Base-by-base conservation (phyloP, 2,797 vertebrate species). In the Sebastes minor region DNA sequence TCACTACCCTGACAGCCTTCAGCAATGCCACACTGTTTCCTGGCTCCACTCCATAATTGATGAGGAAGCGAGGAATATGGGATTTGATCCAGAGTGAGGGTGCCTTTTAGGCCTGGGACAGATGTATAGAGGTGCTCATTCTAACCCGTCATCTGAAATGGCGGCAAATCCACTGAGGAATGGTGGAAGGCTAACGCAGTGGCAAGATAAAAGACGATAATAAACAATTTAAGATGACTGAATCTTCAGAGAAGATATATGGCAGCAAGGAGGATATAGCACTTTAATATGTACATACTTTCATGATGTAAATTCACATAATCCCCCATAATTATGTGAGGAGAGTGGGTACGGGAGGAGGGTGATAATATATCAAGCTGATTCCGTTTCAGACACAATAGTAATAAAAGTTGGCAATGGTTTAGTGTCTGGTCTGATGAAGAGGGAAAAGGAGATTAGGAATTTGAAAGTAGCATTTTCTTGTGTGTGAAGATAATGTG, bases 1-100 rank as follows among this genome's bases (percentile, higher is more conserved):
- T 91, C 83, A 71, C 78, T 61, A 69, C 56, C 49, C 81, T 83
- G 93, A 92, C 90, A 94, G 92, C 88, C 87, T 78, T 84, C 84
- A 82, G 86, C 74, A 68, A 76, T 55, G 76, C 83, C 76, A 72
- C 85, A 56, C 67, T 74, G 85, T 89, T 93, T 90, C 90, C 90
- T 88, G 89, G 83, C 90, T 81, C 59, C 66, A 11, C 94, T 94
- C 86, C 84, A 94, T 94, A 91, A 94, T 92, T 94, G 84, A 95
- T 94, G 91, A 91, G 74, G 80, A 86, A 73, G 73, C 42, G 27
- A 82, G 80, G 75, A 91, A 90, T 84, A 80, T 79, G 88, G 91
- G 92, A 89, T 91, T 86, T 90, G 91, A 93, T 91, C 89, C 74
- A 88, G 81, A 84, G 57, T 62, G 76, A 83, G 33, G 66, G 63